Conservation (phyloP, 2,888 invertebrate species). For the Sipha maydis region DNA sequence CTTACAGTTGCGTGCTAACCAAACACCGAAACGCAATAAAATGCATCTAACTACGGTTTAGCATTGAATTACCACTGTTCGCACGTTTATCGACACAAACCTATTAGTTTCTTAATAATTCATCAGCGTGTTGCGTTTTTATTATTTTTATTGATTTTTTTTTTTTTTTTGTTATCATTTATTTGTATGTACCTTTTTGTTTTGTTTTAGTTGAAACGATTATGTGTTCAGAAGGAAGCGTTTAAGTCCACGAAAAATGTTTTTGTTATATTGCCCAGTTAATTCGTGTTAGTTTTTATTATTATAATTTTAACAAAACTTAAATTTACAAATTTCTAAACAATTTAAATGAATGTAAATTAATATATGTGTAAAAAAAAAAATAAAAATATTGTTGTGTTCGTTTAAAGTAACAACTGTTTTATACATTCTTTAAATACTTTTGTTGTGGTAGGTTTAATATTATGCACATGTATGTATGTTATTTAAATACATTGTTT, state of each 20-base stretch:
- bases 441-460: conserved; percentile 47
- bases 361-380: neutral
- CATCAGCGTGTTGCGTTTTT: no score
- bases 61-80: no score
- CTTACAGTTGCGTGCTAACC: no score
- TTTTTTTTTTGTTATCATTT: neutral
- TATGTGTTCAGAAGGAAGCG: neutral
- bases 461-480: neutral
- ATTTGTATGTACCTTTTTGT: conserved; percentile 12
- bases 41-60: no score
- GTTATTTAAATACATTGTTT: no score
- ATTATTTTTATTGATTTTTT: no score
- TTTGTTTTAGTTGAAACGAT: conserved; percentile 32
- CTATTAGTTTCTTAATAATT: no score
- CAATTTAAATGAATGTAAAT: neutral
- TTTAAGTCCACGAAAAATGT: conserved; percentile 9
- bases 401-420: conserved; percentile 53
- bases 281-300: conserved; percentile 20
- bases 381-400: no score
- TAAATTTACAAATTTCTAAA: neutral
- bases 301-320: neutral
- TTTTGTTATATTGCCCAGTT: neutral
- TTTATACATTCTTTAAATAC: conserved; percentile 47
- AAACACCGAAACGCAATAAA: no score
- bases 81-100: no score